Evolutionary conservation across 1,140 invertebrate genomes (phyloP).

Genomic region (Penaeus indicus): DNA sequence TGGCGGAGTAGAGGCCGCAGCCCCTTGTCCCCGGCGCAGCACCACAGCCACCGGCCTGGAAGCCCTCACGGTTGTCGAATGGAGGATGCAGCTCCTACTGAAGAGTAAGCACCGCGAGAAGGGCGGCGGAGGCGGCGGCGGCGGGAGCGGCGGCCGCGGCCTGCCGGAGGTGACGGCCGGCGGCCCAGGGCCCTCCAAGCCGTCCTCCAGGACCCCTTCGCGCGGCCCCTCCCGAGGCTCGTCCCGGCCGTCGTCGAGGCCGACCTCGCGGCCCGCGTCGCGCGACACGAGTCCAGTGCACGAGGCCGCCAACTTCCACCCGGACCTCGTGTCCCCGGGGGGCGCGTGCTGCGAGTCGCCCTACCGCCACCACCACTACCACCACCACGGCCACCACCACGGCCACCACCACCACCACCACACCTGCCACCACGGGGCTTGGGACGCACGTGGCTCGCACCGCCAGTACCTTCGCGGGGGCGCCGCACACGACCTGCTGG

Average conservation of each 20-base stretch:
- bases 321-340: slow-evolving; percentile 59
- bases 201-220: slow-evolving; percentile 51
- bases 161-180: slow-evolving; percentile 6
- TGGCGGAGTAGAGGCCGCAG: slow-evolving; percentile 47
- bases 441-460: slow-evolving; percentile 47
- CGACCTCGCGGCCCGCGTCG: slow-evolving; percentile 41
- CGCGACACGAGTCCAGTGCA: slow-evolving; percentile 43
- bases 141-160: slow-evolving; percentile 12
- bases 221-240: slow-evolving; percentile 43
- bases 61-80: slow-evolving; percentile 65
- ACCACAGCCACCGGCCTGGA: slow-evolving; percentile 61
- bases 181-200: slow-evolving; percentile 41
- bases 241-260: slow-evolving; percentile 39
- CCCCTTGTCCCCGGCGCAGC: slow-evolving; percentile 7
- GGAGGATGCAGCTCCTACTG: slow-evolving; percentile 66
- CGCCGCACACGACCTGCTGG: slow-evolving; percentile 51
- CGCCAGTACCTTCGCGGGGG: slow-evolving; percentile 41
- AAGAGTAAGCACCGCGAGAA: slow-evolving; percentile 64
- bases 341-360: slow-evolving; percentile 57
- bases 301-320: slow-evolving; percentile 64
- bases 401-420: slow-evolving; percentile 60
- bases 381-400: slow-evolving; percentile 61
- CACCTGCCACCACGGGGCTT: slow-evolving; percentile 39
- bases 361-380: slow-evolving; percentile 58
- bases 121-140: slow-evolving; percentile 51